A percentile compares a stretch with the other conserved stretches of the same genome.
These are phyloP conservation scores for Meloidogyne floridensis DNA, from an alignment of 1,140 invertebrate species.

Conservation along the genomic window DNA sequence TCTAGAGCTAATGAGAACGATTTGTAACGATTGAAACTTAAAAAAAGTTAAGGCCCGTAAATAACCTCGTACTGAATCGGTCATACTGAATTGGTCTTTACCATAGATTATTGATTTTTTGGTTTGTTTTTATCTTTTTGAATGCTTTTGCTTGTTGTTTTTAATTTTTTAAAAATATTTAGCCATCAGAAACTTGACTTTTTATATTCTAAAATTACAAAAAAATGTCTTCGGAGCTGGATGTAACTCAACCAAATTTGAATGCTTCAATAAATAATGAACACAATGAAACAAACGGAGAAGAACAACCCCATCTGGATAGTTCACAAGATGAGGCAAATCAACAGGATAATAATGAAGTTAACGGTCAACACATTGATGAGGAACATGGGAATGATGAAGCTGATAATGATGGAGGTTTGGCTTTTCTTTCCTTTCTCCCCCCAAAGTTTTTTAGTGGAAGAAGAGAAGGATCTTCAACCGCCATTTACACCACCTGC, in stretches of 20 bases:
- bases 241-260: background rate
- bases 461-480: background rate
- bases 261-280: background rate
- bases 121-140: too few species aligned
- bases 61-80: too few species aligned
- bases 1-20: too few species aligned
- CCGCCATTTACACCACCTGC: background rate
- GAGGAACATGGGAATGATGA: background rate
- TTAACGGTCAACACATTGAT: background rate
- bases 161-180: too few species aligned
- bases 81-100: too few species aligned
- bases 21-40: too few species aligned
- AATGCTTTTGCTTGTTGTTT: too few species aligned
- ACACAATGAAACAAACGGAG: background rate
- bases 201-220: background rate
- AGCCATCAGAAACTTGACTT: too few species aligned
- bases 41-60: too few species aligned
- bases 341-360: background rate
- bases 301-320: background rate
- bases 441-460: too few species aligned
- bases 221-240: constrained; percentile 6
- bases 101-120: too few species aligned
- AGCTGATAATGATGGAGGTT: background rate
- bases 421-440: background rate
- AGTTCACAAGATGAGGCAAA: background rate